phyloP scores from a whole-genome alignment of 2,113 vertebrate genomes.

The Pogonocichla stellata region DNA sequence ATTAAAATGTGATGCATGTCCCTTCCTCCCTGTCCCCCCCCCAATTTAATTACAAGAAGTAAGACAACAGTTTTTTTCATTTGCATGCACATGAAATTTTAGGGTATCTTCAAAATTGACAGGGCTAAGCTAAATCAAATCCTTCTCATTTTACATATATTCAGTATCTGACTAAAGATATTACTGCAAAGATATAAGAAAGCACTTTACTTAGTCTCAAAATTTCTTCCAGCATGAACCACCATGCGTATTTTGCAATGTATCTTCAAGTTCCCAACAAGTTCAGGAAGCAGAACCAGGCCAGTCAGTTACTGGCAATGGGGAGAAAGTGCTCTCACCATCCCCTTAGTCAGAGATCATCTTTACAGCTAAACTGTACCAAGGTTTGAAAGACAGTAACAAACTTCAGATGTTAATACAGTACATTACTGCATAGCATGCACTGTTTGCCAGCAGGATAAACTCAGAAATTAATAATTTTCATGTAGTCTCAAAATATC shows the following conservation, averaged over 20 bases:
- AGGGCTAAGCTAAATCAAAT: neutral
- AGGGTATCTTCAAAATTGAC: neutral
- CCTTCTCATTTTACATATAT: neutral
- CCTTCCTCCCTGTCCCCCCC: rapidly evolving
- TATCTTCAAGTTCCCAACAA: neutral
- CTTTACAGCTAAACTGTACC: neutral
- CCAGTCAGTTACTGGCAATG: neutral
- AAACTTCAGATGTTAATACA: neutral
- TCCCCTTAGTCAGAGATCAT: neutral
- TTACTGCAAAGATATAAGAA: neutral
- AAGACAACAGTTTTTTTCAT: neutral
- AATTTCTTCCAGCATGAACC: neutral
- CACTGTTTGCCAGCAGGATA: neutral
- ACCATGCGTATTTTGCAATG: neutral
- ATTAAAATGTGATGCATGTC: neutral
- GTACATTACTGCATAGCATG: neutral
- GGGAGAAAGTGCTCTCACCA: neutral
- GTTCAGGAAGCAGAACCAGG: conserved; percentile 27
- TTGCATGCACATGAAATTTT: neutral
- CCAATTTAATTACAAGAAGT: neutral
- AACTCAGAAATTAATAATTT: neutral
- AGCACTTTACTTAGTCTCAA: neutral
- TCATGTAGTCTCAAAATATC: neutral
- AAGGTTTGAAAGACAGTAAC: neutral
- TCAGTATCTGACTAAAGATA: neutral